Percentiles rank a stretch among this genome's conserved stretches.
Conservation (phyloP, 2,888 invertebrate species). For the Urechis unicinctus region DNA sequence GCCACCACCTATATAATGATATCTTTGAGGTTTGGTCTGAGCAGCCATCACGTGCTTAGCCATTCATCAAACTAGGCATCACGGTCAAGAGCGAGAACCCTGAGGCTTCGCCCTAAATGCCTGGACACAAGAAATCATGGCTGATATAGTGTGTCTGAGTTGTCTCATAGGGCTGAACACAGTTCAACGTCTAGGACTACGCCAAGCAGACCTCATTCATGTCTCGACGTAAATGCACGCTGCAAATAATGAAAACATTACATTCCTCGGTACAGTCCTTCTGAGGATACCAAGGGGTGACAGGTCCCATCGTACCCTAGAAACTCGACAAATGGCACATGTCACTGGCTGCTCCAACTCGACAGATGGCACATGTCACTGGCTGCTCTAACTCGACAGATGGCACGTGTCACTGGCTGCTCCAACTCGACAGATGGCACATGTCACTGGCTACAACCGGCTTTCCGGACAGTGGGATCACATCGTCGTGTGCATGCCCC, state of each 20-base stretch:
- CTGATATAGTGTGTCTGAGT: constrained; percentile 22
- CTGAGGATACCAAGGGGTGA: constrained; percentile 20
- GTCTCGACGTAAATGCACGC: constrained; percentile 28
- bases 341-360: constrained; percentile 25
- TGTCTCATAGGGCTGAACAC: constrained; percentile 24
- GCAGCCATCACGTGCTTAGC: constrained; percentile 16
- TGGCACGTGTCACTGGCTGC: too few species aligned
- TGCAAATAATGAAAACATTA: constrained; percentile 25
- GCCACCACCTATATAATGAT: constrained; percentile 23
- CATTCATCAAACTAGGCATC: constrained; percentile 13
- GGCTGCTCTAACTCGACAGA: too few species aligned
- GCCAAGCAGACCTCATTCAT: constrained; percentile 23
- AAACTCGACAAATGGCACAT: constrained; percentile 27
- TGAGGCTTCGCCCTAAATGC: constrained; percentile 9
- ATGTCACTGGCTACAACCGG: too few species aligned
- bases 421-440: too few species aligned
- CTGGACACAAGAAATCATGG: constrained; percentile 5
- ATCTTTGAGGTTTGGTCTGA: constrained; percentile 17
- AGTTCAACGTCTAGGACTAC: constrained; percentile 20
- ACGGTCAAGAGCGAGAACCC: constrained; percentile 13
- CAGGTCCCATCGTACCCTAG: constrained; percentile 5
- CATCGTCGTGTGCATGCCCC: background rate
- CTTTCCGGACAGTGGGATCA: constrained; percentile 8
- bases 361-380: too few species aligned
- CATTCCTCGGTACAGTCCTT: constrained; percentile 25